A percentile compares a stretch with the other conserved stretches of the same genome.
These are phyloP conservation scores for Ophiodon elongatus DNA, from an alignment of 2,113 vertebrate species.

Conservation along the genomic window DNA sequence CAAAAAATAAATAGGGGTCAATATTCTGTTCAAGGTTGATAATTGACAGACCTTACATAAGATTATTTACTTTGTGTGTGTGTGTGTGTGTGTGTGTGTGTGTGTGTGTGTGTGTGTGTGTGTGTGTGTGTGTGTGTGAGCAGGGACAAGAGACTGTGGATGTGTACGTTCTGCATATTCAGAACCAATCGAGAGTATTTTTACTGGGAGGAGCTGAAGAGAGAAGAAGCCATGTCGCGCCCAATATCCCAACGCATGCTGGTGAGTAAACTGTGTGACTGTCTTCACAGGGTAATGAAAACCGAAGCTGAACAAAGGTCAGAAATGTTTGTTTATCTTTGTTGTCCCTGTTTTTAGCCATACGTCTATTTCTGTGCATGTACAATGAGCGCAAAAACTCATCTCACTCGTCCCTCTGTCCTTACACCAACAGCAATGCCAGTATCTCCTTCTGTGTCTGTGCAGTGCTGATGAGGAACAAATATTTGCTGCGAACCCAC, in stretches of 20 bases:
- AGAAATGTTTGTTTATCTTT: not conserved
- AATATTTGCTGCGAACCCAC: constrained; percentile 62
- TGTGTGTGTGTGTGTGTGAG: constrained; percentile 37
- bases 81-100: too few species aligned
- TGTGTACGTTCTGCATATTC: constrained; percentile 79
- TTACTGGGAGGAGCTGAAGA: constrained; percentile 1
- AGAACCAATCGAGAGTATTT: not conserved
- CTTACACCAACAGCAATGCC: constrained; percentile 72
- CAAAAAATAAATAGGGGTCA: too few species aligned
- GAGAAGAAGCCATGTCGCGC: constrained; percentile 9
- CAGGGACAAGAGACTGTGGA: constrained; percentile 64
- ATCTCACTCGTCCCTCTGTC: not conserved
- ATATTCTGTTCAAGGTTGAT: not conserved
- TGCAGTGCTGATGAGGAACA: constrained; percentile 62
- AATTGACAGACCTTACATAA: not conserved
- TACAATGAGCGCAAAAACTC: not conserved
- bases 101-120: constrained; percentile 18
- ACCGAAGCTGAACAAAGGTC: too few species aligned
- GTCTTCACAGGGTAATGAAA: not conserved
- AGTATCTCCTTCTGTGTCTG: constrained; percentile 78
- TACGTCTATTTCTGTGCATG: not conserved
- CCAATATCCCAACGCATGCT: constrained; percentile 51
- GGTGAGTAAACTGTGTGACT: constrained; percentile 58
- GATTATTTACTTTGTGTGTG: constrained; percentile 9
- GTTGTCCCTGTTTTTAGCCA: not conserved